These are phyloP conservation scores for Mizuhopecten yessoensis DNA, from an alignment of 1,140 invertebrate species.

Conservation along the genomic window DNA sequence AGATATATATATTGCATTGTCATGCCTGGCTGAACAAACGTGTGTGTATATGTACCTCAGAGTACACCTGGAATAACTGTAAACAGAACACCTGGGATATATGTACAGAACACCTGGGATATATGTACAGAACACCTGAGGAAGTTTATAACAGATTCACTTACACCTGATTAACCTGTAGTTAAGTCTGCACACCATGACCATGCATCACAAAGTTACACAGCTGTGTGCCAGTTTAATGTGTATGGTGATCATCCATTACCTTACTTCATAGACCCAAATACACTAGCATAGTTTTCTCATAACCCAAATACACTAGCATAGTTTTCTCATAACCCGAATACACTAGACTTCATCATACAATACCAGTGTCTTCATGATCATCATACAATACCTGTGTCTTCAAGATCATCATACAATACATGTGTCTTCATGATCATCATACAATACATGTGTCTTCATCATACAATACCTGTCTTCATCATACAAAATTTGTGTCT, in stretches of 20 bases:
- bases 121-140: not conserved
- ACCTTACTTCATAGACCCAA: not conserved
- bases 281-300: not conserved
- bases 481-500: too few species aligned
- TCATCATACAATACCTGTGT: too few species aligned
- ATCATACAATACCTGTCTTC: too few species aligned
- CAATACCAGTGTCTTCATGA: too few species aligned
- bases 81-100: not conserved
- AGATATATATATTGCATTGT: constrained; percentile 7
- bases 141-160: constrained; percentile 7
- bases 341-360: too few species aligned
- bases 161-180: not conserved
- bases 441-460: too few species aligned
- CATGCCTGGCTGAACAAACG: not conserved
- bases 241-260: not conserved
- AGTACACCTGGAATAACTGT: not conserved
- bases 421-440: too few species aligned
- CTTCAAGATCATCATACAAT: too few species aligned
- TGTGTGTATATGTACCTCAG: not conserved
- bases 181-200: not conserved
- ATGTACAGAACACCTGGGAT: not conserved
- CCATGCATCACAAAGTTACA: not conserved
- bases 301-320: not conserved
- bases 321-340: not conserved
- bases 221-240: not conserved